Conservation (phyloP, 2,113 vertebrate species). For the Rhinolophus sinicus region DNA sequence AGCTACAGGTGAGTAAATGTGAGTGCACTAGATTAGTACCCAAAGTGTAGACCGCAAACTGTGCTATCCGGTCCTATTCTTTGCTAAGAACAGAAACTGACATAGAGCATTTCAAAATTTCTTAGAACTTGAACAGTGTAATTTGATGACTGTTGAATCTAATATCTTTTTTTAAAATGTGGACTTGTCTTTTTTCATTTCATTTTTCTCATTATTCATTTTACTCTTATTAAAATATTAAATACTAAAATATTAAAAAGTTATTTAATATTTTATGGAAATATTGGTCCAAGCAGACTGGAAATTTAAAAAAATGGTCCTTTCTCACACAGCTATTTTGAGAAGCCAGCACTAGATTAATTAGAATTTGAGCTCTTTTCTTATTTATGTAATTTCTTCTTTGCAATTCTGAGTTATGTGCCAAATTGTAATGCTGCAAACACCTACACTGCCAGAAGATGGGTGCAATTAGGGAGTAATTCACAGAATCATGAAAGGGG, state of each 20-base stretch:
- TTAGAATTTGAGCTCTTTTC: background rate
- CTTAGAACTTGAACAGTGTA: background rate
- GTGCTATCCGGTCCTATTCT: background rate
- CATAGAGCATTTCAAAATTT: background rate
- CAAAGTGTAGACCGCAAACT: background rate
- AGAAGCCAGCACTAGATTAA: background rate
- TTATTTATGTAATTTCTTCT: conserved; percentile 37
- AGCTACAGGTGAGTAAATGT: background rate
- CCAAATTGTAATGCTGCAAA: background rate
- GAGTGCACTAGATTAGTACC: background rate
- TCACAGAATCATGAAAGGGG: background rate
- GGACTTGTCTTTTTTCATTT: background rate
- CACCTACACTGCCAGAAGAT: background rate
- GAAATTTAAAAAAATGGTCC: background rate
- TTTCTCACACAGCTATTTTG: background rate
- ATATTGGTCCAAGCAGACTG: background rate
- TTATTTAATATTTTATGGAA: background rate
- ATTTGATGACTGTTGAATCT: background rate
- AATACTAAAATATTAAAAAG: too few relatives aligned
- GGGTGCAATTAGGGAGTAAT: background rate
- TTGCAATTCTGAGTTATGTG: background rate
- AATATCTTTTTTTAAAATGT: background rate
- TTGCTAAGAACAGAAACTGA: background rate
- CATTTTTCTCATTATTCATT: conserved; percentile 13
- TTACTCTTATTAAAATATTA: background rate